Base-by-base conservation (phyloP, 2,797 vertebrate species). In the Sebastes miniatus region DNA sequence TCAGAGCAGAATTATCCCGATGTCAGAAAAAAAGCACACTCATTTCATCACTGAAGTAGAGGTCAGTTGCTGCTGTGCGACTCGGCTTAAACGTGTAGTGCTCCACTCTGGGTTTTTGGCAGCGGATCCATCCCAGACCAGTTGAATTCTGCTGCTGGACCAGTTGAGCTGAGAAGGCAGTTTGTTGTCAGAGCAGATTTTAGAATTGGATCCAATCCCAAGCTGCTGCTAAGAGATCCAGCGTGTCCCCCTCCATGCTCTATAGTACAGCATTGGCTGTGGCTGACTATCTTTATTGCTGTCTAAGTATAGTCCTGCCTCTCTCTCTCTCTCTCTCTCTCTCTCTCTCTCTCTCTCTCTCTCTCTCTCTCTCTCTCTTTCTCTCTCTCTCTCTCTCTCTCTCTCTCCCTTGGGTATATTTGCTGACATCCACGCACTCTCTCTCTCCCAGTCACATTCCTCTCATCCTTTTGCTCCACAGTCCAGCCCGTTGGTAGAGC, bases 301-400 rank as follows among this genome's bases (percentile, higher is more conserved):
- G 82, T 86, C 88, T 86, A 89, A 86, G 80, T 87, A 89, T 87
- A 90, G 86, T 75, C 66, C 69, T 89, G 22, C 68, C 83, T 89
- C 56, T 87, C 89, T 87, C 77, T 83, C 69, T 80, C 80, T 67
- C 75, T 69, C 72, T 88, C 34, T 36, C 34, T 36, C 34, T 36
- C 32, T 34, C 32, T 34, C 34, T 34, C 64, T 85, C 67, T 75
- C 73, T 76, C 80, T 79, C 74, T 77, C 52, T 73, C 69, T 68
- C 63, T 78, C 64, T 72, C 80, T 67, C 73, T 69, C 72, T 88
- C 69, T 75, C 73, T 76, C 80, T 88, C 34, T 36, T 11, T 36
- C 34, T 36, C 32, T 34, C 32, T 34, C 34, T 34, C 64, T 85
- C 67, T 75, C 73, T 76, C 80, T 79, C 74, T 77, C 52, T 73